These are phyloP conservation scores for Serinus canaria DNA, from an alignment of 2,113 vertebrate genomes.

Conservation along the genomic window DNA sequence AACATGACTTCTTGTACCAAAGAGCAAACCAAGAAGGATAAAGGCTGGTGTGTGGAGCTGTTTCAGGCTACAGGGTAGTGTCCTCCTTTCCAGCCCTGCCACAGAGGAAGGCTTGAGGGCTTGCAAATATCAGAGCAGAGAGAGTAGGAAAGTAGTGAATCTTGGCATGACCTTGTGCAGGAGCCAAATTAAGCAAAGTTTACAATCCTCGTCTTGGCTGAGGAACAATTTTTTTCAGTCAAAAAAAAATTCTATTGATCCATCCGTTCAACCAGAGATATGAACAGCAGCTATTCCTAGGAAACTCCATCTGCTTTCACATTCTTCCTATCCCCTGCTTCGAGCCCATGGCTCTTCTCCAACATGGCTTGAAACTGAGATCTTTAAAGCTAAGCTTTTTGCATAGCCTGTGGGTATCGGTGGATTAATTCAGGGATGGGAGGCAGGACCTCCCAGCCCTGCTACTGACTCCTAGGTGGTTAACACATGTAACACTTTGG, in stretches of 20 bases:
- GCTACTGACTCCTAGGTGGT: not conserved
- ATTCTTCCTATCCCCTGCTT: not conserved
- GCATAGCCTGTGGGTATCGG: not conserved
- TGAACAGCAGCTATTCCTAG: not conserved
- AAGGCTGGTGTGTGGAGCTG: not conserved
- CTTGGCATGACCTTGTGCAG: not conserved
- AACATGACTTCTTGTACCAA: not conserved
- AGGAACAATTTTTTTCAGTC: not conserved
- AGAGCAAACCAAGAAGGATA: not conserved
- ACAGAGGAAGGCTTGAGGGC: not conserved
- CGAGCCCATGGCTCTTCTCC: not conserved
- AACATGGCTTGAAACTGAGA: not conserved
- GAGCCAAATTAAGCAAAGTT: not conserved
- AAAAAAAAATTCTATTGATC: not conserved
- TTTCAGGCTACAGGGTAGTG: not conserved
- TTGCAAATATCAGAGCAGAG: not conserved
- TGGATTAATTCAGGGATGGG: not conserved
- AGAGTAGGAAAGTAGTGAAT: not conserved
- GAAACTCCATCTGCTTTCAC: not conserved
- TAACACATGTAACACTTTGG: not conserved
- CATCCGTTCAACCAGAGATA: not conserved
- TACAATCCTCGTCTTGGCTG: not conserved
- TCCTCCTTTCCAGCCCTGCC: not conserved
- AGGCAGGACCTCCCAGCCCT: not conserved
- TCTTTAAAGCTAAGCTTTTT: not conserved